Conservation (phyloP, 2,888 invertebrate genomes). For the Lycia hirtaria region DNA sequence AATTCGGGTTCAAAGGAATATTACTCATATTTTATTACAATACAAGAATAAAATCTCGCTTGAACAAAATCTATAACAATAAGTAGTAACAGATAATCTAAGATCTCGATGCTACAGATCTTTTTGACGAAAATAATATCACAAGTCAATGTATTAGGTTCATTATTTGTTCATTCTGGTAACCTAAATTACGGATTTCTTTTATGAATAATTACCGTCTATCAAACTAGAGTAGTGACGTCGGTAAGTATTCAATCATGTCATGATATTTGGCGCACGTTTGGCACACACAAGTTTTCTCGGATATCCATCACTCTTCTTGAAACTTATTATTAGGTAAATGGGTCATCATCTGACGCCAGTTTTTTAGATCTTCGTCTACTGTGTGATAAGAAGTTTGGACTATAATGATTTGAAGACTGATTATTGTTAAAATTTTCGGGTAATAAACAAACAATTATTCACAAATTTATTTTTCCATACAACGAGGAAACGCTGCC, state of each 20-base stretch:
- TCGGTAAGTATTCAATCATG: constrained; percentile 33
- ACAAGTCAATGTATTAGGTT: constrained; percentile 19
- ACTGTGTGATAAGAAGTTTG: neutral
- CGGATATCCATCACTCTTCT: constrained; percentile 48
- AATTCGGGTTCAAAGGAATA: constrained; percentile 33
- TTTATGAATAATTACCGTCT: constrained; percentile 20
- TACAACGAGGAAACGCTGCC: too few species aligned
- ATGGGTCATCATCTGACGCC: constrained; percentile 35
- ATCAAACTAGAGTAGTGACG: constrained; percentile 13
- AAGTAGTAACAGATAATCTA: constrained; percentile 2
- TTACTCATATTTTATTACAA: constrained; percentile 18
- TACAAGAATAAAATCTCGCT: constrained; percentile 6
- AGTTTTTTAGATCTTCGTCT: constrained; percentile 1
- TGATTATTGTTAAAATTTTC: too few species aligned
- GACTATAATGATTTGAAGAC: too few species aligned
- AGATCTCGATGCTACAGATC: constrained; percentile 20
- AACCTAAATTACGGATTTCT: constrained; percentile 19
- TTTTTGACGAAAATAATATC: constrained; percentile 28
- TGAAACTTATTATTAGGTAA: constrained; percentile 49
- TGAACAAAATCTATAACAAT: constrained; percentile 11
- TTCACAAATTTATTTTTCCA: too few species aligned
- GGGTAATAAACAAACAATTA: too few species aligned
- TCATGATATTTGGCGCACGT: constrained; percentile 28
- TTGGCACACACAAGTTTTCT: constrained; percentile 41
- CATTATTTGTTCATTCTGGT: constrained; percentile 18